Conservation (phyloP, 2,888 invertebrate genomes). For the Leucophenga maculata region DNA sequence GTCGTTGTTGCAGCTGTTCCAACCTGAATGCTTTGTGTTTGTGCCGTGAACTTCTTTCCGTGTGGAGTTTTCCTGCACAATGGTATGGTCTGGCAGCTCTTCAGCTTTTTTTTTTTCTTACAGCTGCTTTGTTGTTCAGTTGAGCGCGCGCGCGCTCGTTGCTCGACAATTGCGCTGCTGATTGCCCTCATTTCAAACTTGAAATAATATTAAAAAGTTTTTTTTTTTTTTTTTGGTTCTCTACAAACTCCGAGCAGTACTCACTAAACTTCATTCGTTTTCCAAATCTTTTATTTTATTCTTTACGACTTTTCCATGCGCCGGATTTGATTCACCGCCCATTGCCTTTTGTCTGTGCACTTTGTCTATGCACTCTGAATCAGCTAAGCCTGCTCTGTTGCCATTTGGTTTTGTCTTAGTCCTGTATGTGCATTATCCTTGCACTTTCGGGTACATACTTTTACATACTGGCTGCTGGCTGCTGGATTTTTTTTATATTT, state of each 20-base stretch:
- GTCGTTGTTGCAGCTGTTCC: conserved; percentile 31
- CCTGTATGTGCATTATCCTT: conserved; percentile 38
- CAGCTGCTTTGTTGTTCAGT: conserved; percentile 28
- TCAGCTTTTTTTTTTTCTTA: not conserved
- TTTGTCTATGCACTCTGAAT: conserved; percentile 16
- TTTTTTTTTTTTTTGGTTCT: conserved; percentile 28
- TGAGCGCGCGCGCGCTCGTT: conserved; percentile 45
- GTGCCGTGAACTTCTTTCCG: conserved; percentile 13
- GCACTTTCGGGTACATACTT: conserved; percentile 34
- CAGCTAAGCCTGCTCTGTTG: not conserved
- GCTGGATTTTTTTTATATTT: conserved; percentile 46
- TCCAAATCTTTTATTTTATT: conserved; percentile 26
- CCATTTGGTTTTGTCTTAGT: conserved; percentile 33
- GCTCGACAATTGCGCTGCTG: conserved; percentile 65
- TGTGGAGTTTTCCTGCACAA: conserved; percentile 12
- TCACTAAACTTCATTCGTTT: conserved; percentile 23
- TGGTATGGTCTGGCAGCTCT: not conserved
- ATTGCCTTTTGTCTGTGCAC: conserved; percentile 34
- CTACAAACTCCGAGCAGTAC: conserved; percentile 21
- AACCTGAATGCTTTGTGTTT: conserved; percentile 30
- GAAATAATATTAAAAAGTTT: conserved; percentile 68
- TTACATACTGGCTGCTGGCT: conserved; percentile 25
- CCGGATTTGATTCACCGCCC: conserved; percentile 43
- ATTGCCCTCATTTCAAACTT: conserved; percentile 68
- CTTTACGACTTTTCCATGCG: conserved; percentile 15